Evolutionary conservation across 2,113 vertebrate genomes (phyloP).

Genomic region (Anguilla japonica): DNA sequence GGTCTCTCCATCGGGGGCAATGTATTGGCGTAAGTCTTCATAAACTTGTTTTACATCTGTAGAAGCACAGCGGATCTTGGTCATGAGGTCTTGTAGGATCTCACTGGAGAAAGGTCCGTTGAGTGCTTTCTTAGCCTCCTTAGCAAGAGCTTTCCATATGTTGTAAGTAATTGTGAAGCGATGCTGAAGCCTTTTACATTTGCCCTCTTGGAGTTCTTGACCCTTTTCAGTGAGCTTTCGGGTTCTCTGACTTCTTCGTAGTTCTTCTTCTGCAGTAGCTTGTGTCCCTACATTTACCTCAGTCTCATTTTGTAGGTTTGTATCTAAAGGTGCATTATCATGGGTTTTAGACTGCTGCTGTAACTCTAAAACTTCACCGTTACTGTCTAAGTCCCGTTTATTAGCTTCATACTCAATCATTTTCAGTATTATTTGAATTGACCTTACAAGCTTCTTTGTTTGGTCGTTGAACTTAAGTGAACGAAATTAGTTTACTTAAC

Average conservation of each 20-base stretch:
- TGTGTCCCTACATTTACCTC: background rate
- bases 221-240: conserved; percentile 17
- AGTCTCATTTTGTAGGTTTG: conserved; percentile 15
- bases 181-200: conserved; percentile 7
- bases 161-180: background rate
- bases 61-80: conserved; percentile 3
- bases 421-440: no score
- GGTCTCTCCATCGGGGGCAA: conserved; percentile 26
- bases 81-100: background rate
- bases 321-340: conserved; percentile 6
- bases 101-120: background rate
- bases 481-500: background rate
- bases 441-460: no score
- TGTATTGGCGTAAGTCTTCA: no score
- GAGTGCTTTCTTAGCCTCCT: conserved; percentile 17
- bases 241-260: conserved; percentile 11
- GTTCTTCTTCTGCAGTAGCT: background rate
- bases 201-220: conserved; percentile 10
- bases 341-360: conserved; percentile 15
- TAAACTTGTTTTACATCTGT: conserved; percentile 30
- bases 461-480: no score
- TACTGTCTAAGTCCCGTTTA: conserved; percentile 5
- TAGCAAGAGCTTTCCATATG: conserved; percentile 14
- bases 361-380: conserved; percentile 12
- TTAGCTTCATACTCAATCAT: background rate